These are phyloP conservation scores for Cephus pulcher DNA, from an alignment of 2,888 invertebrate species.

Conservation along the genomic window DNA sequence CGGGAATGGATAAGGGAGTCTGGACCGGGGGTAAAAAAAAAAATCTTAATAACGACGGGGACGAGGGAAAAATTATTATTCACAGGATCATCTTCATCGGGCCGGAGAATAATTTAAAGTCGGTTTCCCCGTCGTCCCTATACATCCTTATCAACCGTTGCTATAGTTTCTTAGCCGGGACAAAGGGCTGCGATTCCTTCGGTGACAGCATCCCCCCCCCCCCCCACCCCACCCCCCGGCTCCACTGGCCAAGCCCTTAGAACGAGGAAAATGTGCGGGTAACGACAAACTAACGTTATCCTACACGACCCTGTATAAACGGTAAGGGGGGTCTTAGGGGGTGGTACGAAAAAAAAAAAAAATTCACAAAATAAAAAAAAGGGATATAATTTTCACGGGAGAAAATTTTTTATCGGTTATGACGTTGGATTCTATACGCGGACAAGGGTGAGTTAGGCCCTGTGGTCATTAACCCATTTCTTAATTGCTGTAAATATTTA, in stretches of 20 bases:
- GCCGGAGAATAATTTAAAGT: constrained; percentile 16
- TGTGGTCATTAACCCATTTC: not conserved
- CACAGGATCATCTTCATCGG: constrained; percentile 20
- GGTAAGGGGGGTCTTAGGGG: not conserved
- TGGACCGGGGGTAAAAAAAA: not conserved
- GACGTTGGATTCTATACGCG: not conserved
- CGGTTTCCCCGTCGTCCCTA: not conserved
- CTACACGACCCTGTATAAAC: not conserved
- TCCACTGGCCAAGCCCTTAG: not conserved
- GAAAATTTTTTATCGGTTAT: not conserved
- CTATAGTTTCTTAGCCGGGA: not conserved
- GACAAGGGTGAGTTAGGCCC: not conserved
- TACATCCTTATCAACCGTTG: not conserved
- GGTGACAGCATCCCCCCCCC: not conserved
- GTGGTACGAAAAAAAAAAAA: not conserved
- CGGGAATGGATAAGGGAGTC: not conserved
- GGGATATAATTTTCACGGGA: not conserved
- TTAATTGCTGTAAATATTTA: constrained; percentile 2
- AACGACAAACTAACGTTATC: constrained; percentile 36
- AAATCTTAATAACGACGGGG: constrained; percentile 6
- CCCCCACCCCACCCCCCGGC: no score
- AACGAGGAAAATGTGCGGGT: constrained; percentile 28
- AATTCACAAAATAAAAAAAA: not conserved
- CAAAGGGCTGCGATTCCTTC: not conserved
- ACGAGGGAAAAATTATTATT: constrained; percentile 21